A percentile compares a stretch with the other conserved stretches of the same genome.
phyloP scores from a whole-genome alignment of 2,888 invertebrate genomes.

The Pachliopta kotzebuea region DNA sequence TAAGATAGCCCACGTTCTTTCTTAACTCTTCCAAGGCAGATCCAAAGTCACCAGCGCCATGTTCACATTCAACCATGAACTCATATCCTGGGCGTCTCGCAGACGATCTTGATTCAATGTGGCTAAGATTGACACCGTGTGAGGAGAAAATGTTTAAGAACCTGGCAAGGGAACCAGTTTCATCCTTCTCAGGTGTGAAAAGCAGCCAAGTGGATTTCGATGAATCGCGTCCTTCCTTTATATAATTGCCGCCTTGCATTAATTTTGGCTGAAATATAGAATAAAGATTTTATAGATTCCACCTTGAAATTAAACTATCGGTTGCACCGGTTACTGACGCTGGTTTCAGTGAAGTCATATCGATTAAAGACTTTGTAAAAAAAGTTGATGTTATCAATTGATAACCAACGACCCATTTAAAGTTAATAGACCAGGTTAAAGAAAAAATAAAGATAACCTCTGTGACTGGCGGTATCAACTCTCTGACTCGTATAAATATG shows the following conservation, averaged over 20 bases:
- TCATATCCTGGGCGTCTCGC: constrained; percentile 91
- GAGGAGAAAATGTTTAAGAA: constrained; percentile 94
- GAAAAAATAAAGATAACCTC: constrained; percentile 19
- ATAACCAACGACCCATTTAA: constrained; percentile 22
- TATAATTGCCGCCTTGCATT: constrained; percentile 91
- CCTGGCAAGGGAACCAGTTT: constrained; percentile 93
- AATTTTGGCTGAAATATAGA: constrained; percentile 83
- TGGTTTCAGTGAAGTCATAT: neutral
- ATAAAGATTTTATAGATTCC: neutral
- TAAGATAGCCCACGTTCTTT: constrained; percentile 87
- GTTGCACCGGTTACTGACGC: neutral
- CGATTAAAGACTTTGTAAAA: neutral
- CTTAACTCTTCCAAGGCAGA: constrained; percentile 88
- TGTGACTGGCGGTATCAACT: constrained; percentile 5
- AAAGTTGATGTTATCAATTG: constrained; percentile 4
- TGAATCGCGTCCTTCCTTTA: constrained; percentile 88
- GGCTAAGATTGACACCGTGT: constrained; percentile 89
- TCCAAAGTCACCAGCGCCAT: constrained; percentile 86
- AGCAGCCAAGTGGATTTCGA: constrained; percentile 90
- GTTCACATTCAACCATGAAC: constrained; percentile 96
- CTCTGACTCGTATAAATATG: neutral
- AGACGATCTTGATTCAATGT: constrained; percentile 96
- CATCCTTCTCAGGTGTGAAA: constrained; percentile 91
- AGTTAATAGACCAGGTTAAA: constrained; percentile 3
- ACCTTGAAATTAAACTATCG: neutral